Evolutionary conservation across 2,888 invertebrate species (phyloP), one percentile per base, ranked within the genome.

Genomic region (Euzetes globulus): DNA sequence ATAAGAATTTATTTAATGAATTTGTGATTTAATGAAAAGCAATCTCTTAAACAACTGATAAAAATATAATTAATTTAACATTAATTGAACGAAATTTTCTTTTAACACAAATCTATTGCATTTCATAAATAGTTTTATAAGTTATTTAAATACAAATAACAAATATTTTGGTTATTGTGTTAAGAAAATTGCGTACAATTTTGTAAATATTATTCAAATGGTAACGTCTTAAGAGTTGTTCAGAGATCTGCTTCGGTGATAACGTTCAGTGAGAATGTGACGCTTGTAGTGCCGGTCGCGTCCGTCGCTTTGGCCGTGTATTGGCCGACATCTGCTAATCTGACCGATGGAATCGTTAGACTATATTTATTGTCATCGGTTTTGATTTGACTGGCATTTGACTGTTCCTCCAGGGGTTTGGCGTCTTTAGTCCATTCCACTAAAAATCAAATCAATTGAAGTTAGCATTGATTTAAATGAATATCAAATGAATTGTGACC

Each of bases 401-500:
- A 86, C 29, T 41, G 41, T 82, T 94, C 93, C 82, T 92, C 91
- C 79, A 96, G 88, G 74, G 89, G 88, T 82, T 91, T 91, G 80
- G 93, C 93, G 85, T 96, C 94, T 85, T 95, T 95, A 81, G 91
- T 85, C 95, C 96, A 96, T 78, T 84, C 84, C 75, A 87, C 87
- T 86, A 80, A 9, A 80, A 74, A n/a, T 63, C 19, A 22, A 27
- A 27, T 60, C 11, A 60, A 41, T 65, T 19, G 3, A 37, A 65
- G n/a, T 65, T 65, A 11, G 27, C 33, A 9, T 15, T 52, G 6
- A 6, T 27, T 75, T 27, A 65, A 70, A 33, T 6, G 2, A 29
- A 11, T 47, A 68, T 19, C 19, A 33, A 45, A 55, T 33, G n/a
- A 15, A 73, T 27, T 25, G 76, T 81, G 81, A 86, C 86, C 86